Evolutionary conservation across 2,888 invertebrate genomes (phyloP).

Genomic region (Andricus quercusramuli): DNA sequence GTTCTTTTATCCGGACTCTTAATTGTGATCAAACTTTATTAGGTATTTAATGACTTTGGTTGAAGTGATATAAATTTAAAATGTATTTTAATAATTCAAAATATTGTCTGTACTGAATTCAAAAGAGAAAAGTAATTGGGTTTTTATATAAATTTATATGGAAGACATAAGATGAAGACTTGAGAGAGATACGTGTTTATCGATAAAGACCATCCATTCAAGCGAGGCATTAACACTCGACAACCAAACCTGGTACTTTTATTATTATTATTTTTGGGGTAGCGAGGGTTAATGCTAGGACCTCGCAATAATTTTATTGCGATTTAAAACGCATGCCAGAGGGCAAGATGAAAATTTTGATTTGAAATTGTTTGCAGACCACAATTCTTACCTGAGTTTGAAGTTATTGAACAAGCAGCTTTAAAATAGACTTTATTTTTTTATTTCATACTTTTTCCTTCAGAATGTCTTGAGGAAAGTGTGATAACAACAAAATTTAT

Average conservation of each 20-base stretch:
- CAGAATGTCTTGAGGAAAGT: too few relatives aligned
- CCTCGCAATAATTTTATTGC: constrained; percentile 5
- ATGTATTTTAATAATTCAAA: too few relatives aligned
- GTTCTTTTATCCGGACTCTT: too few relatives aligned
- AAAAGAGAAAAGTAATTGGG: too few relatives aligned
- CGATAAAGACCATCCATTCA: constrained; percentile 25
- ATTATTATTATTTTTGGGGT: neutral
- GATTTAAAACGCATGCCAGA: neutral
- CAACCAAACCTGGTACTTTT: constrained; percentile 17
- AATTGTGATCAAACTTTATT: neutral
- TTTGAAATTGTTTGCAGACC: neutral
- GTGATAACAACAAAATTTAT: too few relatives aligned
- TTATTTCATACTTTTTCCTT: too few relatives aligned
- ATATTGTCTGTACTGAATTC: too few relatives aligned
- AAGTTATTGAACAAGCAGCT: too few relatives aligned
- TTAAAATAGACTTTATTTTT: too few relatives aligned
- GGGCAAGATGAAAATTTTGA: constrained; percentile 2
- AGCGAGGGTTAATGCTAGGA: neutral
- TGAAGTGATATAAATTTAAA: too few relatives aligned
- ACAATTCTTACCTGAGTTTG: neutral
- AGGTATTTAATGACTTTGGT: too few relatives aligned
- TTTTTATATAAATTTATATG: too few relatives aligned
- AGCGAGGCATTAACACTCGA: constrained; percentile 26
- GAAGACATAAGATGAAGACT: neutral
- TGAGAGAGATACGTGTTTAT: neutral